Evolutionary conservation across 2,797 vertebrate species (phyloP).

Genomic region (Tokudaia muenninki): DNA sequence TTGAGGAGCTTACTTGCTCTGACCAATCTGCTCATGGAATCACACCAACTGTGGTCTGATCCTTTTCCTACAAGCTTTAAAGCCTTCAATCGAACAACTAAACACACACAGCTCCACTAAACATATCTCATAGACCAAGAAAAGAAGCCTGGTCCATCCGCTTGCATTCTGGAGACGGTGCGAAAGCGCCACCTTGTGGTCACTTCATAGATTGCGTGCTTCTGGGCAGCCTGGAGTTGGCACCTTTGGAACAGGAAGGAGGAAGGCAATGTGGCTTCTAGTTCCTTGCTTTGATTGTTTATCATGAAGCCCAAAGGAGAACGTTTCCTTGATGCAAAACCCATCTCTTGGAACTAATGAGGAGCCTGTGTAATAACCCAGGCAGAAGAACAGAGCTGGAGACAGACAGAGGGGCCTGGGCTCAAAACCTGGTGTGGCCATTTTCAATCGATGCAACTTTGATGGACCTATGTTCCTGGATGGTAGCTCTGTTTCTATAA

Average conservation of each 20-base stretch:
- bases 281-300: not conserved
- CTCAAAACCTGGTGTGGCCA: not conserved
- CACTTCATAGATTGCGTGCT: not conserved
- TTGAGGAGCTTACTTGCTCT: not conserved
- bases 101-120: not conserved
- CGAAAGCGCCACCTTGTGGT: constrained; percentile 69
- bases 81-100: not conserved
- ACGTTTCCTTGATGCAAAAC: not conserved
- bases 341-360: not conserved
- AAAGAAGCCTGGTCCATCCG: not conserved
- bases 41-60: not conserved
- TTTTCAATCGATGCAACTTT: not conserved
- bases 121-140: not conserved
- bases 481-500: not conserved
- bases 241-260: not conserved
- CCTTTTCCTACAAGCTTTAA: not conserved
- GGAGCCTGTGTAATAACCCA: not conserved
- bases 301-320: not conserved
- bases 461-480: not conserved
- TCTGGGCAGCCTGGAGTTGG: not conserved
- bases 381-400: not conserved
- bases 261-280: not conserved
- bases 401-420: not conserved
- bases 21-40: not conserved
- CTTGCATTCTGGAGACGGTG: not conserved